These are phyloP conservation scores for Oplegnathus fasciatus DNA, from an alignment of 2,113 vertebrate species.

Conservation along the genomic window DNA sequence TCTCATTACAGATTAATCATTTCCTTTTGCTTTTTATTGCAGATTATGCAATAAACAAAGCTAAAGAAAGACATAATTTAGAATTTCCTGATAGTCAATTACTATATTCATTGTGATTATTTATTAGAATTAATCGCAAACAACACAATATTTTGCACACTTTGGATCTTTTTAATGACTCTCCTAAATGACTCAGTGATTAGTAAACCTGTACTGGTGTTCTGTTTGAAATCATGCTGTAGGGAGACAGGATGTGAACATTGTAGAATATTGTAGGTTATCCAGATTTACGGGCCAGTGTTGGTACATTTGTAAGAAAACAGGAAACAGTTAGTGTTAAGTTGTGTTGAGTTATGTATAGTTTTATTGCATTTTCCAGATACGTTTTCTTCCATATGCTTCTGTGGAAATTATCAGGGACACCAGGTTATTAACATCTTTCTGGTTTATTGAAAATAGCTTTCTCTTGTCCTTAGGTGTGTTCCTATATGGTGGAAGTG, in stretches of 20 bases:
- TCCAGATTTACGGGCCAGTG: neutral
- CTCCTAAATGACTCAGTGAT: too few species aligned
- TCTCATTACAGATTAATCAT: neutral
- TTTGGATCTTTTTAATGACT: too few species aligned
- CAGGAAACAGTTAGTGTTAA: too few species aligned
- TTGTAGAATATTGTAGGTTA: neutral
- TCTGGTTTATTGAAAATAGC: neutral
- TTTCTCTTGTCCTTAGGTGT: constrained; percentile 61
- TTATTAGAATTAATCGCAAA: too few species aligned
- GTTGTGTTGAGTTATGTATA: too few species aligned
- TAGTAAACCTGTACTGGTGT: too few species aligned
- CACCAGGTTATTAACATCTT: neutral
- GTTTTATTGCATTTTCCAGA: too few species aligned
- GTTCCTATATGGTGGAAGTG: constrained; percentile 85
- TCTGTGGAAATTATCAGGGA: neutral
- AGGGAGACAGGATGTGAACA: too few species aligned
- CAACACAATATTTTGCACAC: too few species aligned
- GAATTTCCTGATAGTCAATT: neutral
- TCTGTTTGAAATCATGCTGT: too few species aligned
- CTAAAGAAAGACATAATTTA: neutral
- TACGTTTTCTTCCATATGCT: too few species aligned
- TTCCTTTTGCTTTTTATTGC: neutral
- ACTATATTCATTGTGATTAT: too few species aligned
- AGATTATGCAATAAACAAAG: neutral
- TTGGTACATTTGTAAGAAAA: neutral